A percentile compares a stretch with the other conserved stretches of the same genome.
Evolutionary conservation across 2,888 invertebrate genomes (phyloP).

Genomic region (Archaeoteleia sp.): DNA sequence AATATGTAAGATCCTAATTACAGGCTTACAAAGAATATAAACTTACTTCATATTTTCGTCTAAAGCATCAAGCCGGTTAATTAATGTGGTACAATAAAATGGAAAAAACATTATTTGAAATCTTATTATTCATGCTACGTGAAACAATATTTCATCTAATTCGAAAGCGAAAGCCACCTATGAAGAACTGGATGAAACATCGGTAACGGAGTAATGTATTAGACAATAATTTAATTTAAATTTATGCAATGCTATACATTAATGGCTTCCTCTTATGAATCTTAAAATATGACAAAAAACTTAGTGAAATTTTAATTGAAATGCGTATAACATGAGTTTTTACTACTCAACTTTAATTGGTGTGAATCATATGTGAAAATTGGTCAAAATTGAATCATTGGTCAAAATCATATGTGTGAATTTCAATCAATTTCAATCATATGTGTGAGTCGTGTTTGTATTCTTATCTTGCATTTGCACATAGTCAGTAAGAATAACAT

Average conservation of each 20-base stretch:
- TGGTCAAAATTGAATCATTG: not conserved
- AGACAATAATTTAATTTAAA: no score
- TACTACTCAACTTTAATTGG: not conserved
- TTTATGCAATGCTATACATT: not conserved
- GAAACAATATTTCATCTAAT: not conserved
- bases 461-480: not conserved
- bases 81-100: not conserved
- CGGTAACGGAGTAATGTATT: not conserved
- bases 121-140: no score
- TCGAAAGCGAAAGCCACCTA: not conserved
- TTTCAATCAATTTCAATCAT: no score
- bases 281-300: not conserved
- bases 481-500: constrained; percentile 3
- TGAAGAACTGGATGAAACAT: not conserved
- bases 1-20: not conserved
- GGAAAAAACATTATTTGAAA: not conserved
- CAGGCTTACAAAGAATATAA: not conserved
- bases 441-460: not conserved
- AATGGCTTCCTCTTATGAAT: not conserved
- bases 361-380: not conserved
- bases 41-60: constrained; percentile 1
- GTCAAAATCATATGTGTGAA: not conserved
- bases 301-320: not conserved
- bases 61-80: not conserved
- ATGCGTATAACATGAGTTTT: not conserved